A percentile compares a stretch with the other conserved stretches of the same genome.
phyloP scores from a whole-genome alignment of 2,797 vertebrate species.

The Heliangelus exortis region DNA sequence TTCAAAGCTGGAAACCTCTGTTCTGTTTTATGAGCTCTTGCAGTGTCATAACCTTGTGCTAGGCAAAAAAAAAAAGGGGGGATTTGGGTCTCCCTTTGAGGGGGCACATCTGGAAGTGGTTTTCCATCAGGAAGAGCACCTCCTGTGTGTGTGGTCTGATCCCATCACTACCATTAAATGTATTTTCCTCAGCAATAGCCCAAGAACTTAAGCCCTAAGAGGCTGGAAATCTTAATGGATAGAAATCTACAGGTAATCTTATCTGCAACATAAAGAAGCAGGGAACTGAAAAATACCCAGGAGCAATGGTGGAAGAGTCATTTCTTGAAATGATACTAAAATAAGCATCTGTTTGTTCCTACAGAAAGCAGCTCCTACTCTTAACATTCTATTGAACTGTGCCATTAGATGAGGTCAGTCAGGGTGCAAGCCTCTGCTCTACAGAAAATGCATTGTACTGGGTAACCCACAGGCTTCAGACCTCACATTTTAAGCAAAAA shows the following conservation, averaged over 20 bases:
- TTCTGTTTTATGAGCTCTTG: background rate
- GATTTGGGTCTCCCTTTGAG: background rate
- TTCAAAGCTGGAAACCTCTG: background rate
- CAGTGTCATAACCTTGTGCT: fast-evolving
- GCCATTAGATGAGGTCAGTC: background rate
- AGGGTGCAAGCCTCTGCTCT: background rate
- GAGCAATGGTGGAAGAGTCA: background rate
- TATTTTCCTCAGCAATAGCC: background rate
- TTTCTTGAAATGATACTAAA: background rate
- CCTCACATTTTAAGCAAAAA: background rate
- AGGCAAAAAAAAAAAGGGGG: background rate
- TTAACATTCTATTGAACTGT: background rate
- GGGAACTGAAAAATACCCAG: background rate
- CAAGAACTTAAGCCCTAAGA: background rate
- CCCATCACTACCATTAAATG: background rate
- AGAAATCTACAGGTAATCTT: background rate
- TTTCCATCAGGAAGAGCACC: background rate
- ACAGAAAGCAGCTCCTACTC: background rate
- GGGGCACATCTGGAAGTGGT: background rate
- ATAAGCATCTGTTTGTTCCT: background rate
- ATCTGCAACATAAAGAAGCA: background rate
- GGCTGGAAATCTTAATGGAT: background rate
- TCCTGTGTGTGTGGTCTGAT: background rate
- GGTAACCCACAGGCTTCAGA: background rate
- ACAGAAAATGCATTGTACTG: background rate